A percentile compares a stretch with the other conserved stretches of the same genome.
These are phyloP conservation scores for Epinephelus awoara DNA, from an alignment of 2,797 vertebrate genomes.

Conservation along the genomic window DNA sequence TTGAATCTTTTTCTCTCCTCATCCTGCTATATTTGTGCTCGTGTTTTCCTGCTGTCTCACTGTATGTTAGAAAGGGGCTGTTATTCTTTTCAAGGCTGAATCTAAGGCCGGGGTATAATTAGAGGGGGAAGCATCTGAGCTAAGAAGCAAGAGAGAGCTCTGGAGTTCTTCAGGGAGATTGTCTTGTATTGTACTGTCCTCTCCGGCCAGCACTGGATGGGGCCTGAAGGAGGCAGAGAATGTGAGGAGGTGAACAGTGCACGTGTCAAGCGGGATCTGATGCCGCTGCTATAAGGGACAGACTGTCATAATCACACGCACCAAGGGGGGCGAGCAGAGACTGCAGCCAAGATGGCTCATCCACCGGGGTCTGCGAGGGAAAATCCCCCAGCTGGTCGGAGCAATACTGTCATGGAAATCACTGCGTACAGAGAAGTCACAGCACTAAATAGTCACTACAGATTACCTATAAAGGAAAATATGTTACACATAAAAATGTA, in stretches of 20 bases:
- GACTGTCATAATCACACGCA: slow-evolving; percentile 28
- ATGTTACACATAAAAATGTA: too few species aligned
- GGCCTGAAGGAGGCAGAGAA: slow-evolving; percentile 16
- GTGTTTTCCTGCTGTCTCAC: slow-evolving; percentile 25
- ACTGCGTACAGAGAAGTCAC: background rate
- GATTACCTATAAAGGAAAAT: background rate
- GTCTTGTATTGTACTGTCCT: slow-evolving; percentile 11
- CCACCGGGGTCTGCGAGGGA: slow-evolving; percentile 22
- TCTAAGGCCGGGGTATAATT: slow-evolving; percentile 43
- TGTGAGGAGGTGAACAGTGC: slow-evolving; percentile 1
- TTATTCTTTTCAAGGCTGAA: slow-evolving; percentile 33
- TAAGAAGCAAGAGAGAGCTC: slow-evolving; percentile 18
- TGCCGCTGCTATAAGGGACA: slow-evolving; percentile 23
- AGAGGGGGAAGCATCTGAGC: slow-evolving; percentile 34
- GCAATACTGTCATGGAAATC: slow-evolving; percentile 2
- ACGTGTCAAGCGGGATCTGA: slow-evolving; percentile 18
- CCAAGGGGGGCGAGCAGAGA: slow-evolving; percentile 19
- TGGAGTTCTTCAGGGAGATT: slow-evolving; percentile 16
- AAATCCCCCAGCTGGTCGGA: slow-evolving; percentile 45
- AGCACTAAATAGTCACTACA: background rate
- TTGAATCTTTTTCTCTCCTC: slow-evolving; percentile 22
- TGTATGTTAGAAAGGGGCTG: slow-evolving; percentile 22
- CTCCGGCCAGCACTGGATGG: slow-evolving; percentile 2
- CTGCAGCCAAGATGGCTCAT: slow-evolving; percentile 49
- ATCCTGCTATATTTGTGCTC: slow-evolving; percentile 37